Base-by-base conservation (phyloP, 1,140 invertebrate species). In the Phenacoccus solenopsis region DNA sequence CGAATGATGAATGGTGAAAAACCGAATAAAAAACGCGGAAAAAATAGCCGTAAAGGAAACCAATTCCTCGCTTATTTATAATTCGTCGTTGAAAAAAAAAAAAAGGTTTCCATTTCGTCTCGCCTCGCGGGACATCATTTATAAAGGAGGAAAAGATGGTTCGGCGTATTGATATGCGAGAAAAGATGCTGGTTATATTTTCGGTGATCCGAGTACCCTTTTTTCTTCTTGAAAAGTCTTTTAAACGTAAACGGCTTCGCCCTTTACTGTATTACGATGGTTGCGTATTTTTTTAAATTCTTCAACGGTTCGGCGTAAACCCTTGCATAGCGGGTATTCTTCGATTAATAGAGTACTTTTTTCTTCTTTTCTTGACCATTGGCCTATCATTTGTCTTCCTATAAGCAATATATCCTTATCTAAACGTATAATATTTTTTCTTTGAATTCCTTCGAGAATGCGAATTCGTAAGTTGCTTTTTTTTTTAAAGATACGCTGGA, bases 381-480 rank as follows among this genome's bases (percentile, higher is more conserved):
- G 59, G 59, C 59, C 59, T 20, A 64, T 64, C 59, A 64, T 64
- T 64, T 64, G 59, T 64, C 59, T 64, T 64, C 59, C 5, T 64
- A 64, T 64, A 64, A 24, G 59, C 25, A 64, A 64, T 64, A 64
- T 64, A 64, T 64, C 59, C 59, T 64, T 64, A 64, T 64, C 59
- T 64, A n/a, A 49, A 49, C 21, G 22, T 24, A 64, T 27, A 16
- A 25, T 22, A 24, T 64, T 64, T 27, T 25, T 27, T 64, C 12
- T 9, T 22, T 16, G 59, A 64, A 64, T 64, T 64, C 59, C 59
- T 22, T 64, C 59, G 59, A 64, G 59, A 25, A 25, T 64, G 4
- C 5, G 4, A 59, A 59, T 7, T 59, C 56, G 56, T 64, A 25
- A 27, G 9, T 3, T 22, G 25, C 10, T 20, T 64, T 24, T 24